Evolutionary conservation across 2,888 invertebrate genomes (phyloP).

Genomic region (Leptinotarsa peninsularis): DNA sequence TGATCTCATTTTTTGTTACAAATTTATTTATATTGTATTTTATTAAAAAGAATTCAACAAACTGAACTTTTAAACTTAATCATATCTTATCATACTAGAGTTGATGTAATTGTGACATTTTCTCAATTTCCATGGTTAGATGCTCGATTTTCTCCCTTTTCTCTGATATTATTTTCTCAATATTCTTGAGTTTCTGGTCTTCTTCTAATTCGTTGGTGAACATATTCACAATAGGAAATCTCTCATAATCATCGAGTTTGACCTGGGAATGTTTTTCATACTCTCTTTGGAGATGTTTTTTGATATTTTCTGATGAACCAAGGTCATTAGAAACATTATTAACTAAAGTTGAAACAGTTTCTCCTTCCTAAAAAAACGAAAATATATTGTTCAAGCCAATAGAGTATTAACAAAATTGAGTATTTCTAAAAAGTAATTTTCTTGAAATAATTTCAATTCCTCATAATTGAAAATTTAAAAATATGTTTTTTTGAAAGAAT

Average conservation of each 20-base stretch:
- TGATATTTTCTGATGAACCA: slow-evolving; percentile 18
- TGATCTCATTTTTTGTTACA: slow-evolving; percentile 4
- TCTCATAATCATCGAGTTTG: background rate
- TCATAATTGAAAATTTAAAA: too few relatives aligned
- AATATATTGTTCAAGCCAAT: background rate
- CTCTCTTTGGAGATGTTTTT: slow-evolving; percentile 19
- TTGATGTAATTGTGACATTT: slow-evolving; percentile 14
- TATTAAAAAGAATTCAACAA: background rate
- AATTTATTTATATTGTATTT: slow-evolving; percentile 8
- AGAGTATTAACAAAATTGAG: background rate
- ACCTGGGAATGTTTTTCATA: background rate
- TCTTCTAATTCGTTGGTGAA: slow-evolving; percentile 7
- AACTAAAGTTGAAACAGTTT: slow-evolving; percentile 4
- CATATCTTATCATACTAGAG: background rate
- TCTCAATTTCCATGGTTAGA: slow-evolving; percentile 12
- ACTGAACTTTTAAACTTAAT: background rate
- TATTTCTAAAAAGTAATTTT: too few relatives aligned
- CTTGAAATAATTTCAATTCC: too few relatives aligned
- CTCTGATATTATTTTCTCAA: slow-evolving; percentile 8
- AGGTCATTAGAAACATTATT: slow-evolving; percentile 10
- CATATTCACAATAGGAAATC: slow-evolving; percentile 3
- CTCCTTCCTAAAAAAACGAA: slow-evolving; percentile 18
- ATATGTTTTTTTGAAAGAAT: background rate
- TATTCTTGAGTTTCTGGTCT: background rate
- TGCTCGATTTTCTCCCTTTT: slow-evolving; percentile 16